These are phyloP conservation scores for Calliphora vicina DNA, from an alignment of 1,140 invertebrate species.

Conservation along the genomic window DNA sequence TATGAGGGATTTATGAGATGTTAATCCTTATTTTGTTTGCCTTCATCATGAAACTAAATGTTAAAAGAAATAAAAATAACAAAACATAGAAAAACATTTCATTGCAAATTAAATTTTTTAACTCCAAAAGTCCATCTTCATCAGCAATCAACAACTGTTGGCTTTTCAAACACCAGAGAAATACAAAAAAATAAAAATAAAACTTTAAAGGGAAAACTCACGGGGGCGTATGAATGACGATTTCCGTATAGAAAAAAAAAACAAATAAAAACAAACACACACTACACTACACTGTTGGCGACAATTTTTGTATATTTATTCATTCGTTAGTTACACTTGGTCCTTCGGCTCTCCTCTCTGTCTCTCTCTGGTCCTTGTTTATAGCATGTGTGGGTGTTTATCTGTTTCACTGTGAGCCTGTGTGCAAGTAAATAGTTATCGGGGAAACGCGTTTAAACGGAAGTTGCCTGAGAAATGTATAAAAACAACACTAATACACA, in stretches of 20 bases:
- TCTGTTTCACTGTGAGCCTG: not conserved
- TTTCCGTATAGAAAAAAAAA: not conserved
- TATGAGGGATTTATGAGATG: not conserved
- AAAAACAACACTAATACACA: not conserved
- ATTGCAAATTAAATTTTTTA: not conserved
- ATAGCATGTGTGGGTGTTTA: not conserved
- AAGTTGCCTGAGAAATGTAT: not conserved
- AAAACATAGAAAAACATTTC: not conserved
- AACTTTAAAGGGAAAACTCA: not conserved
- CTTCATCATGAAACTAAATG: not conserved
- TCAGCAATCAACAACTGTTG: not conserved
- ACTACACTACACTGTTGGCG: not conserved
- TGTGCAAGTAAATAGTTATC: not conserved
- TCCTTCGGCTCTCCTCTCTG: not conserved
- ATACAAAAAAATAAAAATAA: not conserved
- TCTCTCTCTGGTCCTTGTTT: not conserved
- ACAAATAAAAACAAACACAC: not conserved
- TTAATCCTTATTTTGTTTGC: not conserved
- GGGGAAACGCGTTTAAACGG: not conserved
- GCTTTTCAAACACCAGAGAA: not conserved
- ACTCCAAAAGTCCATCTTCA: not conserved
- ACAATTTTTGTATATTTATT: not conserved
- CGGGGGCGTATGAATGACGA: conserved; percentile 3
- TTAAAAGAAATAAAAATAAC: not conserved
- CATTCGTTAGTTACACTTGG: not conserved